Evolutionary conservation across 2,113 vertebrate genomes (phyloP).

Genomic region (Bubo blakistoni): DNA sequence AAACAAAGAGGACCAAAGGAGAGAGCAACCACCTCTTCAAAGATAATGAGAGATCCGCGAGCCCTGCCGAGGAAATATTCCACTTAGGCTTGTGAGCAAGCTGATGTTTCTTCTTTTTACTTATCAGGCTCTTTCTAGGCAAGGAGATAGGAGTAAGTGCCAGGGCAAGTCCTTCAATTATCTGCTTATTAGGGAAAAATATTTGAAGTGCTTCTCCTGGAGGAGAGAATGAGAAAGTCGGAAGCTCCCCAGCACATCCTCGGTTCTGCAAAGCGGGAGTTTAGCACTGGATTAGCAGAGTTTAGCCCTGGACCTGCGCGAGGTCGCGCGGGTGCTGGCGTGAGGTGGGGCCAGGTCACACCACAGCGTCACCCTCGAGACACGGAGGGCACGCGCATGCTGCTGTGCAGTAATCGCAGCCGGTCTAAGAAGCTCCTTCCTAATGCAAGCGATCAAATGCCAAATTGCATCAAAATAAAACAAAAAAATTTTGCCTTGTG

Average conservation of each 20-base stretch:
- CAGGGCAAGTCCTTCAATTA: background rate
- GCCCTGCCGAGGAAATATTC: background rate
- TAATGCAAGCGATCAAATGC: background rate
- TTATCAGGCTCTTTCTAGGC: background rate
- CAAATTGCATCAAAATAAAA: background rate
- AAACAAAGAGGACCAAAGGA: background rate
- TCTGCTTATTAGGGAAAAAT: background rate
- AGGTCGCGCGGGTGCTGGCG: rapidly evolving
- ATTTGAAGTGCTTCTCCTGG: background rate
- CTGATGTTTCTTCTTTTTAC: background rate
- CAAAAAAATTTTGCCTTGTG: rapidly evolving
- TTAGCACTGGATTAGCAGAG: background rate
- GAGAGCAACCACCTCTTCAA: background rate
- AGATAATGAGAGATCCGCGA: background rate
- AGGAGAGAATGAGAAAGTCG: background rate
- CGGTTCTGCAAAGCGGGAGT: background rate
- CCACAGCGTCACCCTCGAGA: background rate
- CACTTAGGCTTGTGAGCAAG: background rate
- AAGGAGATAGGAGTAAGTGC: background rate
- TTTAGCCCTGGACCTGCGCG: rapidly evolving
- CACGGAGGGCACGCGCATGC: rapidly evolving
- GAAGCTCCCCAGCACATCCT: background rate
- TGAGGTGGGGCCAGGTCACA: background rate
- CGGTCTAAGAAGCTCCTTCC: background rate
- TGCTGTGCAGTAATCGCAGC: rapidly evolving